Evolutionary conservation across 2,888 invertebrate genomes (phyloP), one percentile per base, ranked within the genome.

Genomic region (Harpagoxenus sublaevis): DNA sequence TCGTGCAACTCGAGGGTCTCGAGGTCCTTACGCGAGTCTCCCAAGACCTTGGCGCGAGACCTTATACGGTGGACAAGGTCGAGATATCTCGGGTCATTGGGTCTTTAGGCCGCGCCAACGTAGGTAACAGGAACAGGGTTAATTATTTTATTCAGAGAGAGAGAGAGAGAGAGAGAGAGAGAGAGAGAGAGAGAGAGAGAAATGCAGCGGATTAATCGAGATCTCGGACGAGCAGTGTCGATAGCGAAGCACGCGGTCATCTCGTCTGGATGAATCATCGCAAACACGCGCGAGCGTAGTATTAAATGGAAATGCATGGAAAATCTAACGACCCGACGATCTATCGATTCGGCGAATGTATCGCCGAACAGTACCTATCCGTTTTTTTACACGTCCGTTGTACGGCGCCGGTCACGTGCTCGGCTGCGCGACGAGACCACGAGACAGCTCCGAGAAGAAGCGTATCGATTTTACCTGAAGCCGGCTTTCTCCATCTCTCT

Each of bases 21-120:
- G 6, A 42, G 90, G 91, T 92, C 91, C 93, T 94, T 92, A 93
- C 88, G 91, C 92, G 93, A 94, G 92, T 92, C 89, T 92, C 90
- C 79, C 87, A 86, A 92, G 92, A 90, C 94, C 94, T 94, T 93
- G 94, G 87, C 60, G 88, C 90, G 86, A 89, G 90, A 92, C 94
- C 94, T 92, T 94, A 94, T 94, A 94, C 90, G 93, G 92, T 88
- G 87, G 90, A 91, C 94, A 94, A 94, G 94, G 94, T 94, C 94
- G 92, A 91, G 90, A 88, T 91, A 84, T 86, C 87, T 87, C 88
- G 89, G 92, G 93, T 94, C 92, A 94, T 92, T 94, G 92, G 93
- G 94, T 94, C 93, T 94, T 91, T 91, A 92, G 93, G 92, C 92
- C 93, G 92, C 42, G 31, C 2, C 6, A 42, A 15, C 28, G 28